These are phyloP conservation scores for Lycophotia porphyrea DNA, from an alignment of 2,888 invertebrate genomes.

Conservation along the genomic window DNA sequence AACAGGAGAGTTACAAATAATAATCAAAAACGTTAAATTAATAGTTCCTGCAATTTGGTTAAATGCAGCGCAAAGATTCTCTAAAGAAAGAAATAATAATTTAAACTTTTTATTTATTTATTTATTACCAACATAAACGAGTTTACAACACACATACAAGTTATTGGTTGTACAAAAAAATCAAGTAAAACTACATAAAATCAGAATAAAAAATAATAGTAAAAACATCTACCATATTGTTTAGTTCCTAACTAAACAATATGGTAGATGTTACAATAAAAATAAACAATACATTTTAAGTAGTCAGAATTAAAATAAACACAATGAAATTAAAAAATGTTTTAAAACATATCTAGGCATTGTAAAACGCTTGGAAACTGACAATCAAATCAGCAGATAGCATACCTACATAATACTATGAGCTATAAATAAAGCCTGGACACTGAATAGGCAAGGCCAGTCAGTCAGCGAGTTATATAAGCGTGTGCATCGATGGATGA, in stretches of 20 bases:
- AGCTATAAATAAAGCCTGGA: constrained; percentile 26
- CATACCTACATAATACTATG: constrained; percentile 6
- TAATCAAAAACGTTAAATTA: neutral
- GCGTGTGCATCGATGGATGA: constrained; percentile 54
- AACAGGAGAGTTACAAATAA: neutral
- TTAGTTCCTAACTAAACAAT: too few relatives aligned
- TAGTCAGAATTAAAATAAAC: too few relatives aligned
- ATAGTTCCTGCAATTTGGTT: neutral
- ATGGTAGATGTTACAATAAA: too few relatives aligned
- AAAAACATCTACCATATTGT: too few relatives aligned
- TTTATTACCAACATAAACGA: too few relatives aligned
- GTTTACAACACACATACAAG: too few relatives aligned
- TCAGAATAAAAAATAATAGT: too few relatives aligned
- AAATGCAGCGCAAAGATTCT: neutral
- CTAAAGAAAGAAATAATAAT: neutral
- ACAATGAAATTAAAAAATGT: too few relatives aligned
- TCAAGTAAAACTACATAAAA: too few relatives aligned
- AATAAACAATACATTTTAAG: too few relatives aligned
- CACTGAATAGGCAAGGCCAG: constrained; percentile 56
- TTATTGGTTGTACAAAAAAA: too few relatives aligned
- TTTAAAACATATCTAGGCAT: neutral
- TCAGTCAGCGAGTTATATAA: constrained; percentile 38
- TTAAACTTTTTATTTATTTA: too few relatives aligned
- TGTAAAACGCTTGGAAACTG: neutral
- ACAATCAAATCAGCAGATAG: constrained; percentile 37